A percentile compares a stretch with the other conserved stretches of the same genome.
phyloP scores from a whole-genome alignment of 2,113 vertebrate genomes.

The Cacatua alba region DNA sequence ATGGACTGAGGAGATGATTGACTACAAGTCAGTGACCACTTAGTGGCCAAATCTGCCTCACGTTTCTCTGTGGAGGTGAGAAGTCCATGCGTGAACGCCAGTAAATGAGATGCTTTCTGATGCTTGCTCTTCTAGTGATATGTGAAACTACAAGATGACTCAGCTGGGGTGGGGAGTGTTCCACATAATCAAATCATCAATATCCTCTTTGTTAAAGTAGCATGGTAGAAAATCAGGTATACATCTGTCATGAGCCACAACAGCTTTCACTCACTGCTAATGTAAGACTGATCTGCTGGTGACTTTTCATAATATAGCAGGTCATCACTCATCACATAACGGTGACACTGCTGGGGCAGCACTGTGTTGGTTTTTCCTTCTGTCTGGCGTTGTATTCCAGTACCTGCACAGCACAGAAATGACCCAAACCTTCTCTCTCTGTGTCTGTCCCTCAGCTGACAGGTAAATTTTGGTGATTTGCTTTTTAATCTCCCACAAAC shows the following conservation, averaged over 20 bases:
- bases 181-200: not conserved
- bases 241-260: not conserved
- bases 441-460: not conserved
- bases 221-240: not conserved
- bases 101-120: not conserved
- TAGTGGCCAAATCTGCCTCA: not conserved
- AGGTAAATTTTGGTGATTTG: not conserved
- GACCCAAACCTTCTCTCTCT: not conserved
- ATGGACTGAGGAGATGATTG: not conserved
- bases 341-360: not conserved
- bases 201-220: not conserved
- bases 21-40: not conserved
- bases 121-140: not conserved
- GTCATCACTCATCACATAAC: not conserved
- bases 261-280: not conserved
- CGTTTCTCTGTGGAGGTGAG: not conserved
- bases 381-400: not conserved
- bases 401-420: not conserved
- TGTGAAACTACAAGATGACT: not conserved
- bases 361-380: rapidly evolving
- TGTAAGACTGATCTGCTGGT: not conserved
- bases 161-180: not conserved
- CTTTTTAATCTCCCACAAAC: not conserved
- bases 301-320: not conserved
- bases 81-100: not conserved